A percentile compares a stretch with the other conserved stretches of the same genome.
Evolutionary conservation across 2,888 invertebrate species (phyloP).

Genomic region (Laspeyria flexula): DNA sequence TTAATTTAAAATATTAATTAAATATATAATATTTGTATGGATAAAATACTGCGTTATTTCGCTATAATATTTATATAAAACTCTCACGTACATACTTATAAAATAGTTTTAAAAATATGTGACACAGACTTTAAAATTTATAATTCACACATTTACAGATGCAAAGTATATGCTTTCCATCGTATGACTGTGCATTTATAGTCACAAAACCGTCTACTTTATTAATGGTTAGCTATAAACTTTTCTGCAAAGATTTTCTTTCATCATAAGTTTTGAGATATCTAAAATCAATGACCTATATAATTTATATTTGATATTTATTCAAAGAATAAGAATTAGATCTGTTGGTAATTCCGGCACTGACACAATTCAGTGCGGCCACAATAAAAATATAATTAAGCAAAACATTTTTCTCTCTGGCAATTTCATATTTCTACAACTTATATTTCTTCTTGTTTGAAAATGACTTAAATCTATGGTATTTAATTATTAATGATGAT

Average conservation of each 20-base stretch:
- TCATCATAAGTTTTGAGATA: too few species aligned
- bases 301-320: too few species aligned
- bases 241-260: too few species aligned
- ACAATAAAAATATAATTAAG: too few species aligned
- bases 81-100: conserved; percentile 15
- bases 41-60: conserved; percentile 33
- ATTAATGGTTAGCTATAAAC: too few species aligned
- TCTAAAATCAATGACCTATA: too few species aligned
- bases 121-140: background rate
- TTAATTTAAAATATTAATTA: conserved; percentile 25
- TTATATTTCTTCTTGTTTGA: conserved; percentile 10
- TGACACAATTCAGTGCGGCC: background rate
- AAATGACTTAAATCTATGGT: conserved; percentile 32
- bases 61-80: conserved; percentile 4
- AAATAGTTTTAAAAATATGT: conserved; percentile 3
- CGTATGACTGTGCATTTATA: too few species aligned
- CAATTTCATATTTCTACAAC: background rate
- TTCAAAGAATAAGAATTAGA: too few species aligned
- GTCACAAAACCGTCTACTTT: too few species aligned
- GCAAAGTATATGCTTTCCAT: background rate
- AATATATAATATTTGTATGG: conserved; percentile 11
- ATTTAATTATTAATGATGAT: conserved; percentile 17
- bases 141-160: background rate
- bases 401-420: conserved; percentile 3
- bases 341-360: too few species aligned